Conservation (phyloP, 2,113 vertebrate species). For the Notothenia rossii region DNA sequence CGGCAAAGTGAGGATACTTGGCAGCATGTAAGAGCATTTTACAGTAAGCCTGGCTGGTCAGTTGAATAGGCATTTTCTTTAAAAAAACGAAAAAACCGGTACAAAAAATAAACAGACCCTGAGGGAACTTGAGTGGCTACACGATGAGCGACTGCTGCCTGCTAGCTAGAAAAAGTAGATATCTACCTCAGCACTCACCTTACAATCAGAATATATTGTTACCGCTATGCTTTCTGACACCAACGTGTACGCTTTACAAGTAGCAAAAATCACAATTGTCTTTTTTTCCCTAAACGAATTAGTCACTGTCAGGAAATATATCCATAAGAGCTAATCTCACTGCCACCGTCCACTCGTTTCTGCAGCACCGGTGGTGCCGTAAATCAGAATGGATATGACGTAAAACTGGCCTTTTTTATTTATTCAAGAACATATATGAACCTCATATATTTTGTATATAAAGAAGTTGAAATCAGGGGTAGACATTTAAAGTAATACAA, state of each 20-base stretch:
- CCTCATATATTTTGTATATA: too few species aligned
- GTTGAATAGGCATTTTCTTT: slow-evolving; percentile 87
- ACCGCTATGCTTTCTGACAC: not conserved
- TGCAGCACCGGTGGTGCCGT: slow-evolving; percentile 60
- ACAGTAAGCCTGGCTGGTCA: slow-evolving; percentile 96
- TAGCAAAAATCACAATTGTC: not conserved
- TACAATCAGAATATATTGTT: not conserved
- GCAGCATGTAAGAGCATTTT: slow-evolving; percentile 96
- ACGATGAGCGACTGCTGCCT: slow-evolving; percentile 15
- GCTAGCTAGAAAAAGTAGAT: slow-evolving; percentile 57
- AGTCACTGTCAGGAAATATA: not conserved
- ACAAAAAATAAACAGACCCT: not conserved
- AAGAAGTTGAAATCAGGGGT: too few species aligned
- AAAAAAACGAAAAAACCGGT: not conserved
- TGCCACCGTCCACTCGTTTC: slow-evolving; percentile 44
- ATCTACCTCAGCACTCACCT: slow-evolving; percentile 30
- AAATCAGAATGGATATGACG: slow-evolving; percentile 5
- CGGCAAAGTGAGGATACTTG: slow-evolving; percentile 93
- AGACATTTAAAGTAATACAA: too few species aligned
- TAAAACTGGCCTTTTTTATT: slow-evolving; percentile 20
- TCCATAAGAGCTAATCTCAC: slow-evolving; percentile 48
- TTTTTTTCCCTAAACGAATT: not conserved
- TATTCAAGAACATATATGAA: too few species aligned
- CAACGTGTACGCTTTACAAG: slow-evolving; percentile 11
- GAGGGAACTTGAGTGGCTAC: slow-evolving; percentile 17